These are phyloP conservation scores for Dryas iulia DNA, from an alignment of 1,140 invertebrate species.

Conservation along the genomic window DNA sequence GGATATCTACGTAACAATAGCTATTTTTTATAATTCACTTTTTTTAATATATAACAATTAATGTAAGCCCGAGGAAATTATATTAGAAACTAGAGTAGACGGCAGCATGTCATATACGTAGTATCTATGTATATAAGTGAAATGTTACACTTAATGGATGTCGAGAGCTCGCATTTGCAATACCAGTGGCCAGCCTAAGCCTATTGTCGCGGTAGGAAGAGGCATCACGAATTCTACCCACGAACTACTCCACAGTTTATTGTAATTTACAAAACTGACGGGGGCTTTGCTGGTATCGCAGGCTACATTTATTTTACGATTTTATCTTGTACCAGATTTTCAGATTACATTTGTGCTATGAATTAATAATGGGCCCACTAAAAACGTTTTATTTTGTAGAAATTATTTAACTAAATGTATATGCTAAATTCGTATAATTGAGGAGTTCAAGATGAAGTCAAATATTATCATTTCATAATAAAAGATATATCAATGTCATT, in stretches of 20 bases:
- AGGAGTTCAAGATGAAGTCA: neutral
- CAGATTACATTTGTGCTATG: slow-evolving; percentile 16
- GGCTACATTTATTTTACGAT: slow-evolving; percentile 54
- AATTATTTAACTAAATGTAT: neutral
- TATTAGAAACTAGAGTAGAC: neutral
- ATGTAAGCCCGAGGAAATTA: neutral
- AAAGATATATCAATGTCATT: slow-evolving; percentile 20
- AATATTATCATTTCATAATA: slow-evolving; percentile 5
- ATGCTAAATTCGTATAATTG: neutral
- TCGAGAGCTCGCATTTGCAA: slow-evolving; percentile 53
- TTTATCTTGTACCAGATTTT: slow-evolving; percentile 30
- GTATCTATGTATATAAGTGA: slow-evolving; percentile 39
- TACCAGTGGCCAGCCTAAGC: slow-evolving; percentile 49
- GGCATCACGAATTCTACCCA: slow-evolving; percentile 66
- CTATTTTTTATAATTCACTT: neutral
- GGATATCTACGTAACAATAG: no score
- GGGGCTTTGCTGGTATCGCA: slow-evolving; percentile 58
- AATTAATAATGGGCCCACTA: slow-evolving; percentile 11
- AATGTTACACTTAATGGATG: slow-evolving; percentile 59
- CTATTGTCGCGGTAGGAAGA: slow-evolving; percentile 59
- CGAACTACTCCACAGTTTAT: slow-evolving; percentile 69
- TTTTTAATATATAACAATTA: neutral
- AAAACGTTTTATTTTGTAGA: neutral
- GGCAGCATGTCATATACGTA: neutral
- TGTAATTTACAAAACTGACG: slow-evolving; percentile 76